phyloP scores from a whole-genome alignment of 2,888 invertebrate genomes.

The Teinopalpus imperialis region DNA sequence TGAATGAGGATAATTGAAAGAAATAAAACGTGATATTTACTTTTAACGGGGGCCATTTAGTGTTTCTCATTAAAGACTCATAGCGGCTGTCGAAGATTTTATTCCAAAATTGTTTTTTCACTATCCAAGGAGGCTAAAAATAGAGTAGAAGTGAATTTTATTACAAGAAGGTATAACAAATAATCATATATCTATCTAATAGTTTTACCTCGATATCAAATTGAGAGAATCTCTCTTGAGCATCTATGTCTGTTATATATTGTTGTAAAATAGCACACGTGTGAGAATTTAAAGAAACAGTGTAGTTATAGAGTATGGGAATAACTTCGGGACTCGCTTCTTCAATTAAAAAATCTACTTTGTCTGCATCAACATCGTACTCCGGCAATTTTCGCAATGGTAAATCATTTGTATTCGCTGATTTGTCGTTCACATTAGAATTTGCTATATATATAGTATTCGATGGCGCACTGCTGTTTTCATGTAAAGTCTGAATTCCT shows the following conservation, averaged over 20 bases:
- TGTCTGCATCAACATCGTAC: slow-evolving; percentile 40
- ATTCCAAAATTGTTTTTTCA: slow-evolving; percentile 59
- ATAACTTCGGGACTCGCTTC: slow-evolving; percentile 36
- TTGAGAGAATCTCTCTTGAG: slow-evolving; percentile 49
- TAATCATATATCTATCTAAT: not conserved
- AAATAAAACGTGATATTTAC: slow-evolving; percentile 44
- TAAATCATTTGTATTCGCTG: slow-evolving; percentile 26
- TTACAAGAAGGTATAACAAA: not conserved
- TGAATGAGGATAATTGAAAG: too few relatives aligned
- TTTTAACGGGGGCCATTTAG: slow-evolving; percentile 66
- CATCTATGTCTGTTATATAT: slow-evolving; percentile 50
- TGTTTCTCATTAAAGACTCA: slow-evolving; percentile 62
- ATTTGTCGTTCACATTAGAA: slow-evolving; percentile 24
- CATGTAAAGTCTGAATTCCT: not conserved
- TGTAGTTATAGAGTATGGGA: slow-evolving; percentile 39
- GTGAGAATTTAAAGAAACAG: slow-evolving; percentile 37
- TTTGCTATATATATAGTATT: slow-evolving; percentile 42
- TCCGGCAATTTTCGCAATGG: slow-evolving; percentile 22
- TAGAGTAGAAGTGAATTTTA: not conserved
- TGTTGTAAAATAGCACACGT: slow-evolving; percentile 44
- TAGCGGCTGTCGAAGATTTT: slow-evolving; percentile 63
- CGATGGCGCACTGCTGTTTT: slow-evolving; percentile 31
- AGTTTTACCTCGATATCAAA: slow-evolving; percentile 64
- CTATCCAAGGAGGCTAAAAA: slow-evolving; percentile 56
- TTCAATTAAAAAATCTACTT: slow-evolving; percentile 53